Base-by-base conservation (phyloP, 2,888 invertebrate genomes). In the Ryuthela nishihirai region DNA sequence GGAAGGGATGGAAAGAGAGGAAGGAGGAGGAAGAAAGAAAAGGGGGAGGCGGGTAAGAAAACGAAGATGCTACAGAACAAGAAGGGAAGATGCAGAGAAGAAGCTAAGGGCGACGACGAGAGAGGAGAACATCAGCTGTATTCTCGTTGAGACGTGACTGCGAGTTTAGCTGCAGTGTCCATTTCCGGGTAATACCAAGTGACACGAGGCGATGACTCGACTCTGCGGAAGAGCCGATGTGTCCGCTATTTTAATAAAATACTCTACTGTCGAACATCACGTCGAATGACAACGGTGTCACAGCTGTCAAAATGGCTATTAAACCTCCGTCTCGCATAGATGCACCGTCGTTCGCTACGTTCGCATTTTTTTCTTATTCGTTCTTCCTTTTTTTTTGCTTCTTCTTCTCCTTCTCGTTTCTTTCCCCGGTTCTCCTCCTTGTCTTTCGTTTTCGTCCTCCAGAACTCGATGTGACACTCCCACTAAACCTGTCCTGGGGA, bases 111-210 rank as follows among this genome's bases (percentile, higher is more conserved):
- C 18, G 10, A 25, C 10, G 10, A 9, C 18, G 34, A 35, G 41
- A 40, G 25, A 26, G 25, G 26, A 26, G 38, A 36, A 39, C n/a
- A 9, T 21, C 39, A 5, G 5, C 24, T 39, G 21, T 9, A 39
- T n/a, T 23, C 39, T 39, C 24, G 3, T 24, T 23, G 20, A 39
- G 10, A 46, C 52, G 56, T 52, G 46, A 58, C 50, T 52, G 46
- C 56, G 42, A 46, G 46, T 46, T 36, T 58, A 45, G 41, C 41
- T 43, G 53, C 46, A 52, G 48, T 47, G 59, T 59, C 53, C 59
- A 50, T 59, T 59, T 59, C 59, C 59, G 53, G 59, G 50, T 59
- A 59, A 59, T 59, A 48, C 53, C 53, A 59, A 52, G 59, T 59
- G 59, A 59, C 59, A 59, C 41, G 52, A 40, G 38, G 46, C 47